A percentile compares a stretch with the other conserved stretches of the same genome.
These are phyloP conservation scores for Bedellia somnulentella DNA, from an alignment of 2,888 invertebrate species.

Conservation along the genomic window DNA sequence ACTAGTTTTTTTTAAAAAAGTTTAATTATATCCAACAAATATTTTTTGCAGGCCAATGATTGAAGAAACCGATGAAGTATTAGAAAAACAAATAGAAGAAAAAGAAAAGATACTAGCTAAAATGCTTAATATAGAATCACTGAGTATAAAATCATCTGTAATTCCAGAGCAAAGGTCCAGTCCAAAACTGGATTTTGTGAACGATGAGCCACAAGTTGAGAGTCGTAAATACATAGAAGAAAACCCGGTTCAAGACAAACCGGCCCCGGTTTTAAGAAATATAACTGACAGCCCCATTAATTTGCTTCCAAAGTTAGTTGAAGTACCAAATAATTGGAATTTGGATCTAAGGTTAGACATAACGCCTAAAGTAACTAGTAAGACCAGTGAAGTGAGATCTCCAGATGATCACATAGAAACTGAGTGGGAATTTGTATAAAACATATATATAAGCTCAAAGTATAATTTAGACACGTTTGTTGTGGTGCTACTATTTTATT, in stretches of 20 bases:
- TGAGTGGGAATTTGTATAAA: slow-evolving; percentile 50
- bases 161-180: no score
- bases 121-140: slow-evolving; percentile 64
- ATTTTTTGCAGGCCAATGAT: no score
- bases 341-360: slow-evolving; percentile 56
- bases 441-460: no score
- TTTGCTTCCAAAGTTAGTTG: slow-evolving; percentile 47
- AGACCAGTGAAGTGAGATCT: slow-evolving; percentile 26
- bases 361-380: slow-evolving; percentile 31
- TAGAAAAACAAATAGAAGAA: slow-evolving; percentile 71
- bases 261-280: neutral
- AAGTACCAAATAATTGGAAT: slow-evolving; percentile 64
- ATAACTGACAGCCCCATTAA: slow-evolving; percentile 14
- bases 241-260: slow-evolving; percentile 6
- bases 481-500: no score
- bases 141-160: slow-evolving; percentile 36
- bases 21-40: no score
- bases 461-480: no score
- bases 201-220: slow-evolving; percentile 4
- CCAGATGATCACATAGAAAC: slow-evolving; percentile 42
- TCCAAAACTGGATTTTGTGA: neutral
- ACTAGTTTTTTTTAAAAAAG: no score
- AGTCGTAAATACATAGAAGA: slow-evolving; percentile 7
- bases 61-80: slow-evolving; percentile 64
- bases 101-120: slow-evolving; percentile 75